phyloP scores from a whole-genome alignment of 1,140 invertebrate species.

The Drosophila jambulina region DNA sequence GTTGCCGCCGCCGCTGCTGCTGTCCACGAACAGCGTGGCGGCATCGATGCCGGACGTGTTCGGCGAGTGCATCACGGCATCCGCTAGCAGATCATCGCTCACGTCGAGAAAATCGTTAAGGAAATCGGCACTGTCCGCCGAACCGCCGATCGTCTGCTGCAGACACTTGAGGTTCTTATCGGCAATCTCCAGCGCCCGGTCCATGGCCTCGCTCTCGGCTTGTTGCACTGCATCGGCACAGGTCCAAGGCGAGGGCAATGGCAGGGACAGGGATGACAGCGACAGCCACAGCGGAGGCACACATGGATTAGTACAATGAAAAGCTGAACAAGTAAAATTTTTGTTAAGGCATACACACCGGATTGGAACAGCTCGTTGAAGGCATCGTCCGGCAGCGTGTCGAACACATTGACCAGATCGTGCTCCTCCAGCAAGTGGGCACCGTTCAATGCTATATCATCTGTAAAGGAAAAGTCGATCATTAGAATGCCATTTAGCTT shows the following conservation, averaged over 20 bases:
- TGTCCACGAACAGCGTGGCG: conserved; percentile 74
- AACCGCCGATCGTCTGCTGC: conserved; percentile 89
- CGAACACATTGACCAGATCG: conserved; percentile 94
- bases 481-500: conserved; percentile 5
- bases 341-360: conserved; percentile 75
- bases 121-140: conserved; percentile 85
- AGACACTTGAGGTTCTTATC: conserved; percentile 91
- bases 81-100: conserved; percentile 72
- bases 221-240: conserved; percentile 87
- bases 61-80: conserved; percentile 75
- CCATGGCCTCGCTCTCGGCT: conserved; percentile 93
- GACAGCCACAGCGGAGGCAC: conserved; percentile 49
- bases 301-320: conserved; percentile 76
- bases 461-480: conserved; percentile 40
- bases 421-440: conserved; percentile 91
- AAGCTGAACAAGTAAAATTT: conserved; percentile 65
- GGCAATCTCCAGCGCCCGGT: conserved; percentile 92
- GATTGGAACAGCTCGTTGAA: conserved; percentile 94
- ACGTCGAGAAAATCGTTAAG: conserved; percentile 80
- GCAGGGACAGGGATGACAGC: conserved; percentile 7
- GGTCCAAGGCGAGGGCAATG: conserved; percentile 31
- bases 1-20: conserved; percentile 62
- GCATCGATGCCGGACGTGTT: conserved; percentile 78
- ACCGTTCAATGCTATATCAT: conserved; percentile 85
- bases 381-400: conserved; percentile 95